phyloP scores from a whole-genome alignment of 1,140 invertebrate species.

The Brachionus manjavacas region DNA sequence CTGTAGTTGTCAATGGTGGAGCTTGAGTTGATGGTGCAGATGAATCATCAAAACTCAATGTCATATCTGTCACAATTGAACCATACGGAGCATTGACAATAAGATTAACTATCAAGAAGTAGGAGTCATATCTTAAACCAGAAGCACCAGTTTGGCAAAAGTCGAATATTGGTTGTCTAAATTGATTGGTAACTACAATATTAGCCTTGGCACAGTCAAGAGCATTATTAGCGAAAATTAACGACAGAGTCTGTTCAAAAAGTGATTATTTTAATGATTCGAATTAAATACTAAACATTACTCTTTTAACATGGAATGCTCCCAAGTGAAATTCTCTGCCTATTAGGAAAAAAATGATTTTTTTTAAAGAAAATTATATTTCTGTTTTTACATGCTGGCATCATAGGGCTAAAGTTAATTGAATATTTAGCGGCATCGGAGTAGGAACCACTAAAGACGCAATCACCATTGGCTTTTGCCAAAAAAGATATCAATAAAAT shows the following conservation, averaged over 20 bases:
- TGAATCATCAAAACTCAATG: not conserved
- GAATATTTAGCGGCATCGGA: not conserved
- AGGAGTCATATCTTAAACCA: not conserved
- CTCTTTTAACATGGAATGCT: not conserved
- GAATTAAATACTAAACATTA: not conserved
- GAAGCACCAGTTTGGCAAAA: not conserved
- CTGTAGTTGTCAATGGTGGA: not conserved
- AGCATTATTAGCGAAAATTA: not conserved
- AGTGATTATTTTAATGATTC: not conserved
- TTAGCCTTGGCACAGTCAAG: not conserved
- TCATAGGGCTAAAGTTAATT: not conserved
- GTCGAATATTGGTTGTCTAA: not conserved
- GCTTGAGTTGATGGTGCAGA: not conserved
- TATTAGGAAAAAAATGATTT: not conserved
- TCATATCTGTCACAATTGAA: not conserved
- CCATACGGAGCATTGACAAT: not conserved
- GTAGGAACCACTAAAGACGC: not conserved
- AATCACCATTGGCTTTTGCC: not conserved
- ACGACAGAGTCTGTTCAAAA: not conserved
- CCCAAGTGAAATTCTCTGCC: constrained; percentile 14
- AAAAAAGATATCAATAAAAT: not conserved
- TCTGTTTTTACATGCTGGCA: not conserved
- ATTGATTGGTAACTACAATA: not conserved
- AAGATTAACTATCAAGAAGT: not conserved
- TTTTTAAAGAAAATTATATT: not conserved